Percentiles rank a stretch among this genome's conserved stretches.
Conservation (phyloP, 2,888 invertebrate species). For the Adelphocoris suturalis region DNA sequence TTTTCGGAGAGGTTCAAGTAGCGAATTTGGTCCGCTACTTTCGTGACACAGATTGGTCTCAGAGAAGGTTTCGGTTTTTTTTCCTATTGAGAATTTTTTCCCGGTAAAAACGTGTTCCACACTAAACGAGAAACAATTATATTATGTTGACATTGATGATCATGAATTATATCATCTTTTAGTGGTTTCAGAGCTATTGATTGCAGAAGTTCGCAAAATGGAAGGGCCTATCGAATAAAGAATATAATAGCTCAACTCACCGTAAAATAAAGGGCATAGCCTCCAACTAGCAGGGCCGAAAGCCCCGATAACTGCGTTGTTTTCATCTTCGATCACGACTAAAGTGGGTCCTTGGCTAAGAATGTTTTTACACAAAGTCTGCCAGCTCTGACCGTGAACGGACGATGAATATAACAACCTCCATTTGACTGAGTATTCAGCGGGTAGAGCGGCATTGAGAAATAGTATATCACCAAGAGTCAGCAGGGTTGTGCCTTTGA, state of each 20-base stretch:
- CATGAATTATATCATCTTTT: too few species aligned
- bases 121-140: too few species aligned
- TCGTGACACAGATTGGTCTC: too few species aligned
- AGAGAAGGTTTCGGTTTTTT: too few species aligned
- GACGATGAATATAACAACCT: constrained; percentile 72
- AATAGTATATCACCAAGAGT: constrained; percentile 69
- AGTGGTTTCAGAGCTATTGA: too few species aligned
- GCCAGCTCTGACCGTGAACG: constrained; percentile 72
- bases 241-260: constrained; percentile 61
- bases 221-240: constrained; percentile 37
- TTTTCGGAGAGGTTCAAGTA: too few species aligned
- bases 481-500: constrained; percentile 66
- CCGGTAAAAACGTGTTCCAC: too few species aligned
- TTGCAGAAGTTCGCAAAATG: too few species aligned
- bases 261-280: constrained; percentile 71
- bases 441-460: constrained; percentile 59
- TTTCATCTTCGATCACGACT: constrained; percentile 70
- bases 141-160: too few species aligned
- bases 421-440: constrained; percentile 69
- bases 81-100: too few species aligned
- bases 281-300: constrained; percentile 72
- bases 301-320: constrained; percentile 70
- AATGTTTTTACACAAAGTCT: constrained; percentile 65
- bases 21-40: too few species aligned
- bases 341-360: constrained; percentile 71